A percentile compares a stretch with the other conserved stretches of the same genome.
phyloP scores from a whole-genome alignment of 2,113 vertebrate genomes.

The Neotoma lepida region DNA sequence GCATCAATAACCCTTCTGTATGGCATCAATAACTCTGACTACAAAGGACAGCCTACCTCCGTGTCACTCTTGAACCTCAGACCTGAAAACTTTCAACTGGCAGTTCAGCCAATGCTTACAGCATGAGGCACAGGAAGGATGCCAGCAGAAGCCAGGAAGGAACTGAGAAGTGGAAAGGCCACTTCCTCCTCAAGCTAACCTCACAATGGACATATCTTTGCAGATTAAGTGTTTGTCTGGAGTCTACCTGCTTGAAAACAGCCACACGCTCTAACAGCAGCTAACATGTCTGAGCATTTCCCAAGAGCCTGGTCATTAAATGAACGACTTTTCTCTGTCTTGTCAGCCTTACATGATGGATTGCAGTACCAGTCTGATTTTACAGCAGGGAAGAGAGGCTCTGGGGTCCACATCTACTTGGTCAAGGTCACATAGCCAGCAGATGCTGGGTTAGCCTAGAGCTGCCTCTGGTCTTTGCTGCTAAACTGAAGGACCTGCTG shows the following conservation, averaged over 20 bases:
- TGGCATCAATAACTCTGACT: no score
- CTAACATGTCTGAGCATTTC: background rate
- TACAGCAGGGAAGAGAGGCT: background rate
- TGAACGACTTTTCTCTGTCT: background rate
- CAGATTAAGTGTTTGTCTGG: background rate
- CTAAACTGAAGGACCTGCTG: background rate
- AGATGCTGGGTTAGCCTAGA: background rate
- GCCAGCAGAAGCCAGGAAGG: background rate
- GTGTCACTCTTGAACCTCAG: background rate
- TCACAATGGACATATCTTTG: background rate
- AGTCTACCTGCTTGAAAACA: background rate
- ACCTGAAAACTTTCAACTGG: background rate
- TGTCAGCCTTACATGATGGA: background rate
- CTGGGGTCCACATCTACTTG: background rate
- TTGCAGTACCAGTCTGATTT: background rate
- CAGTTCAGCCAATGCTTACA: background rate
- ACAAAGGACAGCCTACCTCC: background rate
- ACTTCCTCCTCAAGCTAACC: no score
- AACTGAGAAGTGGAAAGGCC: background rate
- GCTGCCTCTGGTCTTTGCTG: background rate
- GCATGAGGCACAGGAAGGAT: fast-evolving
- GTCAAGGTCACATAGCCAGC: background rate
- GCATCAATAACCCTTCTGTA: background rate
- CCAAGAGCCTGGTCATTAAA: background rate
- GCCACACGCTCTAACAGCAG: fast-evolving